These are phyloP conservation scores for Hydra vulgaris DNA, from an alignment of 30 jellyfish, hydroid and myxozoan genomes.

Conservation along the genomic window DNA sequence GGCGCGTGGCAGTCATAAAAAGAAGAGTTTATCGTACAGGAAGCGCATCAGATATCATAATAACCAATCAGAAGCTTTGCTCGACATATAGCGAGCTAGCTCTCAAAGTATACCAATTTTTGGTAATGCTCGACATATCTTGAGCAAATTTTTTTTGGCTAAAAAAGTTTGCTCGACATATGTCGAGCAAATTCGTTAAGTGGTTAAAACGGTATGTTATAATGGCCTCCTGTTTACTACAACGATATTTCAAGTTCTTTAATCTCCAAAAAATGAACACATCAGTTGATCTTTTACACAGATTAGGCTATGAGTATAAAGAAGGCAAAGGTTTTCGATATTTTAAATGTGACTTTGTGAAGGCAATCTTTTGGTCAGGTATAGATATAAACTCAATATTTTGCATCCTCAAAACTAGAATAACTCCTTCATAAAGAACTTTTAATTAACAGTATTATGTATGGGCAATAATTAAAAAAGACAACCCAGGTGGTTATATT, in stretches of 20 bases:
- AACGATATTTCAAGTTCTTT: constrained; percentile 20
- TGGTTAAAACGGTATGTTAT: constrained; percentile 16
- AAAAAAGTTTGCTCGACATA: no score
- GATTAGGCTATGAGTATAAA: constrained; percentile 29
- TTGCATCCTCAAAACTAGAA: constrained; percentile 20
- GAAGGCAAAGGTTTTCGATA: constrained; percentile 40
- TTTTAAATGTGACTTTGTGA: constrained; percentile 27
- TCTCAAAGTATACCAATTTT: no score
- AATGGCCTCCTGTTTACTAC: constrained; percentile 32
- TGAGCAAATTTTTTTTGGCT: no score
- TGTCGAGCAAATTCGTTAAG: no score
- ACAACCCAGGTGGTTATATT: constrained; percentile 19
- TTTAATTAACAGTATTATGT: constrained; percentile 18
- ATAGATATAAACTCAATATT: not conserved
- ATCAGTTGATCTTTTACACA: constrained; percentile 25
- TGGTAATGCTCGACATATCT: no score
- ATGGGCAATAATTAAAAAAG: constrained; percentile 26
- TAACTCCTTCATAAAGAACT: constrained; percentile 35
- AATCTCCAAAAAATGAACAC: not conserved
- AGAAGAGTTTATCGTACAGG: no score
- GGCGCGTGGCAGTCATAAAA: no score
- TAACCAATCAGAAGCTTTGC: no score
- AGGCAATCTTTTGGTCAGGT: constrained; percentile 6
- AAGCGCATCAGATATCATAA: no score
- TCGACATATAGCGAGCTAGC: no score